Conservation (phyloP, 1,140 invertebrate species). For the Drosophila equinoxialis region DNA sequence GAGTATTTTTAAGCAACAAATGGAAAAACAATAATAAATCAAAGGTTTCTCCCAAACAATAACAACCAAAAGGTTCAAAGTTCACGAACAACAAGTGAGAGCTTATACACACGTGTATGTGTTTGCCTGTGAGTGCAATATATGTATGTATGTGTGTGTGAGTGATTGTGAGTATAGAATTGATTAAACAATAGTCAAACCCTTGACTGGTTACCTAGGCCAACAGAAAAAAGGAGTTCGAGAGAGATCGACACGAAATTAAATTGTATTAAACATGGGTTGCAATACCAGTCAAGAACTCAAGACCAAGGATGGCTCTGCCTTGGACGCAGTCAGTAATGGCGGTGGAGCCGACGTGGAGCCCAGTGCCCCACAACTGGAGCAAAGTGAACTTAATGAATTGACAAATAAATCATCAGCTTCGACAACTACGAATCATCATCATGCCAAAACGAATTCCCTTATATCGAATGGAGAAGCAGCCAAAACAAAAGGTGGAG, state of each 20-base stretch:
- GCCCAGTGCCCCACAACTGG: conserved; percentile 62
- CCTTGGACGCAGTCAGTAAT: conserved; percentile 70
- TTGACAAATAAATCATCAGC: conserved; percentile 53
- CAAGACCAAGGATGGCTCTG: conserved; percentile 76
- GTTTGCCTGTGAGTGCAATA: not conserved
- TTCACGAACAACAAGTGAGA: conserved; percentile 46
- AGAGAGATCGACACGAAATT: conserved; percentile 38
- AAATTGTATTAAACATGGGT: conserved; percentile 59
- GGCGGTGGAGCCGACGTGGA: conserved; percentile 47
- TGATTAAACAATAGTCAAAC: conserved; percentile 72
- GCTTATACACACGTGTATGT: conserved; percentile 28
- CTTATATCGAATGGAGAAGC: conserved; percentile 55
- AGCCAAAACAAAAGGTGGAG: conserved; percentile 55
- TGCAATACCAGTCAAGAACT: conserved; percentile 82
- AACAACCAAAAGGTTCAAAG: conserved; percentile 25
- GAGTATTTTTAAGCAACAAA: conserved; percentile 38
- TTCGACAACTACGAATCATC: conserved; percentile 60
- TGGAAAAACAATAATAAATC: conserved; percentile 24
- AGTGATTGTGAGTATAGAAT: conserved; percentile 52
- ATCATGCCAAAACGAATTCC: conserved; percentile 62
- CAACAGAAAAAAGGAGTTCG: conserved; percentile 26
- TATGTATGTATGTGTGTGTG: conserved; percentile 15
- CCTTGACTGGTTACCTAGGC: conserved; percentile 69
- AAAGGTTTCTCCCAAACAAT: conserved; percentile 12
- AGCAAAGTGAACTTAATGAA: conserved; percentile 33